These are phyloP conservation scores for Leucopsar rothschildi DNA, from an alignment of 2,113 vertebrate species.

Conservation along the genomic window DNA sequence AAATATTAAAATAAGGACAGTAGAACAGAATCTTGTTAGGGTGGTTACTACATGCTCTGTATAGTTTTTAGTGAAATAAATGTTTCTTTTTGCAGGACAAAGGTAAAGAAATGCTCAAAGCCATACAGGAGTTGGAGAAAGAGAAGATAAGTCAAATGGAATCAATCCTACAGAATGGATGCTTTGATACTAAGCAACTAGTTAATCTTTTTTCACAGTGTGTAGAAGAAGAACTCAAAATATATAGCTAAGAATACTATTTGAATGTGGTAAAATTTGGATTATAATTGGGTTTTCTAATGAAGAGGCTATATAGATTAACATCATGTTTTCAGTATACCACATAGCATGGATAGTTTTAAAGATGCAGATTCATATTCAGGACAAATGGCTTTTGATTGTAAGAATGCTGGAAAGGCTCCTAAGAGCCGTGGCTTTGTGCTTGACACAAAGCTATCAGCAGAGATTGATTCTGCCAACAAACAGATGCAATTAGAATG, in stretches of 20 bases:
- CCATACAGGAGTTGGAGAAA: conserved; percentile 82
- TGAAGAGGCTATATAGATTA: background rate
- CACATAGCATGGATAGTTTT: background rate
- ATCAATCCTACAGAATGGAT: conserved; percentile 70
- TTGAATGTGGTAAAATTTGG: background rate
- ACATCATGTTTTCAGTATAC: background rate
- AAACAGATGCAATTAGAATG: background rate
- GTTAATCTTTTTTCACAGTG: conserved; percentile 79
- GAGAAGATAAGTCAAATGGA: conserved; percentile 81
- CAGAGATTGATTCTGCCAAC: background rate
- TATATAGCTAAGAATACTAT: conserved; percentile 69
- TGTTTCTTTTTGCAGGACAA: conserved; percentile 73
- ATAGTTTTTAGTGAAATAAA: background rate
- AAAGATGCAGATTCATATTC: background rate
- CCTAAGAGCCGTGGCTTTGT: background rate
- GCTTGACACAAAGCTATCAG: background rate
- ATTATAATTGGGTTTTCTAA: background rate
- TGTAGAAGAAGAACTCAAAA: conserved; percentile 78
- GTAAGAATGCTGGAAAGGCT: background rate
- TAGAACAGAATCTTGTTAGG: background rate
- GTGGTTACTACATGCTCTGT: background rate
- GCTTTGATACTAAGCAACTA: conserved; percentile 66
- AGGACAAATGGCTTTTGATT: background rate
- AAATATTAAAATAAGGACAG: background rate
- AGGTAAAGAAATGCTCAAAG: conserved; percentile 75